Conservation (phyloP, 2,888 invertebrate genomes). For the Diaprepes abbreviatus region DNA sequence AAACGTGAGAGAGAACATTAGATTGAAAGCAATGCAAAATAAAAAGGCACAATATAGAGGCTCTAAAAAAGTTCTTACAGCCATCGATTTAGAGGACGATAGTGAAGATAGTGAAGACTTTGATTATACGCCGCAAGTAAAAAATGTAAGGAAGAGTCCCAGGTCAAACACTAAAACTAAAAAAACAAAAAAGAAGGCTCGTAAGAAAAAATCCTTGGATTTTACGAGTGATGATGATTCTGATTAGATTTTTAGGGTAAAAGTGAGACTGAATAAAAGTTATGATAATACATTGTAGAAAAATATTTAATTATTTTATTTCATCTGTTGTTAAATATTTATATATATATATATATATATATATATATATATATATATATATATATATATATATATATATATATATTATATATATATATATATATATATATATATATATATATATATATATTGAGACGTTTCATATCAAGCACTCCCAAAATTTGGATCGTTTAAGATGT, state of each 20-base stretch:
- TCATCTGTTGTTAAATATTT: too few relatives aligned
- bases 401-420: too few relatives aligned
- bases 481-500: too few relatives aligned
- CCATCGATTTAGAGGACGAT: slow-evolving; percentile 37
- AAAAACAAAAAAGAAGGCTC: not conserved
- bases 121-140: not conserved
- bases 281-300: too few relatives aligned
- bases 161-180: not conserved
- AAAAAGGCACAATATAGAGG: slow-evolving; percentile 54
- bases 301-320: too few relatives aligned
- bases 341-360: too few relatives aligned
- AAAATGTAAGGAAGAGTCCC: too few relatives aligned
- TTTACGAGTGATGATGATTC: not conserved
- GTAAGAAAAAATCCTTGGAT: not conserved
- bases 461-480: too few relatives aligned
- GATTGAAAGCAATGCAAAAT: slow-evolving; percentile 50
- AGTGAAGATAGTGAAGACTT: not conserved
- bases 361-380: too few relatives aligned
- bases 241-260: not conserved
- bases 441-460: too few relatives aligned
- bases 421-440: too few relatives aligned
- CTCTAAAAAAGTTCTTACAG: slow-evolving; percentile 47
- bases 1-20: slow-evolving; percentile 28
- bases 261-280: not conserved
- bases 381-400: too few relatives aligned